Evolutionary conservation across 2,888 invertebrate genomes (phyloP).

Genomic region (Drosophila macrothrix): DNA sequence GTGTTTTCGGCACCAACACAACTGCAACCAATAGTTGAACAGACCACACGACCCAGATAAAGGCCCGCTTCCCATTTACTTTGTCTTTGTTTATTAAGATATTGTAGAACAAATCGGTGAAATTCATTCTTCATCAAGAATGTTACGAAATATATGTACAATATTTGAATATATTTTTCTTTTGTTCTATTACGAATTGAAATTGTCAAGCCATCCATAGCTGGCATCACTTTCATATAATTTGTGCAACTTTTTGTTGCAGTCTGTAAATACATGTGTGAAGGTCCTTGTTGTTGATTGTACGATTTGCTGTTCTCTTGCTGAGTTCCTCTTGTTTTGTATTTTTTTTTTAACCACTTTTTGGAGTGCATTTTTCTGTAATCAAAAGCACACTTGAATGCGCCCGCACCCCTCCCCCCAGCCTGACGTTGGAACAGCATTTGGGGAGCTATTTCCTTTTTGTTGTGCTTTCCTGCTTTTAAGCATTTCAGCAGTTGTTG

Average conservation of each 20-base stretch:
- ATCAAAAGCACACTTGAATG: conserved; percentile 72
- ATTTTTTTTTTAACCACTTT: conserved; percentile 57
- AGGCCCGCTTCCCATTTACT: neutral
- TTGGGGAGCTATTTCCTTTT: conserved; percentile 23
- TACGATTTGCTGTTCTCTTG: conserved; percentile 52
- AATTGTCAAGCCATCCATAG: conserved; percentile 20
- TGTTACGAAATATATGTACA: neutral
- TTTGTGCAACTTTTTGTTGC: conserved; percentile 65
- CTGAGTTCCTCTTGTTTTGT: conserved; percentile 29
- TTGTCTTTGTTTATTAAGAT: neutral
- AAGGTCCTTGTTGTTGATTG: conserved; percentile 26
- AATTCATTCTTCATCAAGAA: neutral
- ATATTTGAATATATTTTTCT: neutral
- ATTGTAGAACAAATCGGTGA: neutral
- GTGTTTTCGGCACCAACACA: conserved; percentile 52
- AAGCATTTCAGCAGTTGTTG: conserved; percentile 75
- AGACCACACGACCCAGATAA: neutral
- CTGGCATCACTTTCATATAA: conserved; percentile 69
- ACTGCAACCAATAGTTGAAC: neutral
- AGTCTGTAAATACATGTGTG: conserved; percentile 4
- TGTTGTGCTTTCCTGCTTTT: conserved; percentile 63
- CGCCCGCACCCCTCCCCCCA: conserved; percentile 7
- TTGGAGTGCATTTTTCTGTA: conserved; percentile 76
- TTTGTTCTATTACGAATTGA: neutral
- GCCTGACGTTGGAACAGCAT: neutral